Conservation (phyloP, 1,140 invertebrate genomes). For the Caenorhabditis brenneri region DNA sequence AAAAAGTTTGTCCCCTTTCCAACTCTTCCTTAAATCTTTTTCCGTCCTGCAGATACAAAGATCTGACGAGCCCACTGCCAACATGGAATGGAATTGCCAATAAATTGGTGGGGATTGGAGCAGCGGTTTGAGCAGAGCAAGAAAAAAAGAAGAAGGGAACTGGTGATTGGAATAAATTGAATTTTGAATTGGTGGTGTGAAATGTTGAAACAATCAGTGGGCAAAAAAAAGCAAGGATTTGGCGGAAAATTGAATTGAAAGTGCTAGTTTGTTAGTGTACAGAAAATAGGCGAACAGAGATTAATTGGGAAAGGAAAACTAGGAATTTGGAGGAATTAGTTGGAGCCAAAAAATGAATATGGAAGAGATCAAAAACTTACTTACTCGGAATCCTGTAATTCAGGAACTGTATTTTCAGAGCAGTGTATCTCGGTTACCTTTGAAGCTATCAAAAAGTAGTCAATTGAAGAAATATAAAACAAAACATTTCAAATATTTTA, state of each 20-base stretch:
- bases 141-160: background rate
- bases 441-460: no score
- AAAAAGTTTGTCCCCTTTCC: no score
- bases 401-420: no score
- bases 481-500: no score
- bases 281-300: background rate
- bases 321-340: no score
- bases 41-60: slow-evolving; percentile 6
- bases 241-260: slow-evolving; percentile 1
- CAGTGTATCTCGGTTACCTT: no score
- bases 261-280: background rate
- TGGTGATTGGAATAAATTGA: background rate
- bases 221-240: background rate
- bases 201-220: background rate
- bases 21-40: no score
- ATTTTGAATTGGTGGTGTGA: background rate
- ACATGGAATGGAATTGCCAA: slow-evolving; percentile 22
- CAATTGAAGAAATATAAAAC: no score
- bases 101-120: background rate
- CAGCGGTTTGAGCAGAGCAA: background rate
- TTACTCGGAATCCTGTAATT: no score
- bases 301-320: no score
- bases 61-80: background rate
- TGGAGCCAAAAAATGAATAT: no score
- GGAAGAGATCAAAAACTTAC: no score